Percentiles rank a stretch among this genome's conserved stretches.
phyloP scores from a whole-genome alignment of 2,888 invertebrate genomes.

The Caprella mutica region DNA sequence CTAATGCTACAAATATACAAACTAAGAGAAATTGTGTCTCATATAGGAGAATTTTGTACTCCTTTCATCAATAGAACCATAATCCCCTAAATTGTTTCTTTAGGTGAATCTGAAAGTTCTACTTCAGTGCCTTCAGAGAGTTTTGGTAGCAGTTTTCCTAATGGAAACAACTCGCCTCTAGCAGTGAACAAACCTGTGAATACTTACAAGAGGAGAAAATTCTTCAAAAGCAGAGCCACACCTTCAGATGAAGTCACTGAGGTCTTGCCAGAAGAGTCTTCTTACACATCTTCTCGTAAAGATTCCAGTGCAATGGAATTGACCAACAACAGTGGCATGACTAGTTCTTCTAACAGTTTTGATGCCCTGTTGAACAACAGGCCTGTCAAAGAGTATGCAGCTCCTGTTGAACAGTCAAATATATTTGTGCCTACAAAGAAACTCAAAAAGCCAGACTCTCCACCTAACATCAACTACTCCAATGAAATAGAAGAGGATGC shows the following conservation, averaged over 20 bases:
- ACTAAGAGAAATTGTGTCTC: no score
- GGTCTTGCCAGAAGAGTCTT: not conserved
- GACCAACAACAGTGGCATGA: no score
- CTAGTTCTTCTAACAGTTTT: no score
- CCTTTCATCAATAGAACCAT: not conserved
- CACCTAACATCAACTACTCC: no score
- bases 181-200: slow-evolving; percentile 5
- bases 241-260: no score
- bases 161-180: not conserved
- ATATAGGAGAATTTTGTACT: not conserved
- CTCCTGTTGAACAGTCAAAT: not conserved
- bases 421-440: not conserved
- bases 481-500: no score
- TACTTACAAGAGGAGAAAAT: slow-evolving; percentile 18
- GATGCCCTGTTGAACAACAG: no score
- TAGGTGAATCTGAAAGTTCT: not conserved
- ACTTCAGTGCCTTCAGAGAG: not conserved
- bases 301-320: no score
- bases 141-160: not conserved
- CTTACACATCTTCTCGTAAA: not conserved
- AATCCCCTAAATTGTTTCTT: not conserved
- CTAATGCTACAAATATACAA: no score
- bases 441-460: not conserved
- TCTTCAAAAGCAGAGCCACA: slow-evolving; percentile 26
- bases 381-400: not conserved